A percentile compares a stretch with the other conserved stretches of the same genome.
Conservation (phyloP, 2,888 invertebrate genomes). For the Griposia aprilina region DNA sequence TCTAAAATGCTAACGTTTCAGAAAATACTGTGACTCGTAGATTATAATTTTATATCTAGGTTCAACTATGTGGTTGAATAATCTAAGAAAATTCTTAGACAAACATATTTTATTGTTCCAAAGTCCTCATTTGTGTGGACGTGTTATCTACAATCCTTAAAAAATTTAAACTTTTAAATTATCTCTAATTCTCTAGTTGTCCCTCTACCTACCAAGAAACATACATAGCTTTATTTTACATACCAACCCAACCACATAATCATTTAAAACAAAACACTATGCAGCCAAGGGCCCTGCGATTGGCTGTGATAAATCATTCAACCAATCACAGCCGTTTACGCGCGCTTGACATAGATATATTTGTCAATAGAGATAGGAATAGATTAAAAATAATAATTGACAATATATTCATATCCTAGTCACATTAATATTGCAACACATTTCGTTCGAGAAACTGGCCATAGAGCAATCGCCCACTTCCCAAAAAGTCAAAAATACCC, state of each 20-base stretch:
- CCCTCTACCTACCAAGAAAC: background rate
- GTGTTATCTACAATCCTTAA: background rate
- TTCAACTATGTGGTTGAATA: background rate
- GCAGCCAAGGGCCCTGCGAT: background rate
- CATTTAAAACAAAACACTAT: background rate
- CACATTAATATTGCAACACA: background rate
- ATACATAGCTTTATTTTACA: background rate
- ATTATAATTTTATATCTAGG: background rate
- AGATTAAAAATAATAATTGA: too few species aligned
- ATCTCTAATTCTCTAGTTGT: background rate
- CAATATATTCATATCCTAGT: too few species aligned
- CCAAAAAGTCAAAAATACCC: slow-evolving; percentile 10
- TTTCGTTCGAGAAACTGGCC: background rate
- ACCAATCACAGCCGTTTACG: background rate
- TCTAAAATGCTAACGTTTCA: background rate
- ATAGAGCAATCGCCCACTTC: background rate
- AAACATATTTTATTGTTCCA: background rate
- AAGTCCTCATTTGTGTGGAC: background rate
- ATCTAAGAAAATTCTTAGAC: background rate
- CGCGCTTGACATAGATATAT: background rate
- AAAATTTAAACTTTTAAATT: too few species aligned
- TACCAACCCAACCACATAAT: background rate
- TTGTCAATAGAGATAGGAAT: too few species aligned
- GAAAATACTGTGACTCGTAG: slow-evolving; percentile 24
- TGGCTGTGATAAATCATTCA: background rate